phyloP scores from a whole-genome alignment of 2,797 vertebrate genomes.

The Thaleichthys pacificus region DNA sequence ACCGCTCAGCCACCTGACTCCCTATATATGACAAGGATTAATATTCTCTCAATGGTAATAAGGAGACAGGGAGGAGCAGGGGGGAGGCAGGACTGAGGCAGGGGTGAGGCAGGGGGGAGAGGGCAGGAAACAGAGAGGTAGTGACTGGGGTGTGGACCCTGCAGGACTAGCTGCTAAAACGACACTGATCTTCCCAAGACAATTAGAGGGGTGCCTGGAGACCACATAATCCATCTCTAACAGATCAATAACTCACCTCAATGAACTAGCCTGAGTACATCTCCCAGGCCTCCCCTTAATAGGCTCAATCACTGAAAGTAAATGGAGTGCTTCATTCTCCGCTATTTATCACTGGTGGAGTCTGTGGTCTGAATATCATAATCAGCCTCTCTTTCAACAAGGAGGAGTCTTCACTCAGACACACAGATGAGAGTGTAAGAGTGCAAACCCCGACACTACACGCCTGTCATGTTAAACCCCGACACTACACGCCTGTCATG shows the following conservation, averaged over 20 bases:
- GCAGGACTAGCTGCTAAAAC: not conserved
- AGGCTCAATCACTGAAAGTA: constrained; percentile 42
- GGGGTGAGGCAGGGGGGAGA: constrained; percentile 45
- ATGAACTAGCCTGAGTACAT: constrained; percentile 50
- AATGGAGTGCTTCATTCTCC: constrained; percentile 52
- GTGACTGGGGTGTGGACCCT: not conserved
- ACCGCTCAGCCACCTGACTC: no score
- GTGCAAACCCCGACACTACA: no score
- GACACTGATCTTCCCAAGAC: not conserved
- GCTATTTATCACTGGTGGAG: constrained; percentile 47
- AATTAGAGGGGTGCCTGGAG: not conserved
- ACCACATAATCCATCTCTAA: constrained; percentile 3
- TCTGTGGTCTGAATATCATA: constrained; percentile 18
- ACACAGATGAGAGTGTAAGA: not conserved
- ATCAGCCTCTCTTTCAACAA: not conserved
- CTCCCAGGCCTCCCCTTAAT: constrained; percentile 42
- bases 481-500: no score
- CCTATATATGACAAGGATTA: no score
- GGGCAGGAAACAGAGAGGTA: constrained; percentile 22
- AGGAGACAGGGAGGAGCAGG: constrained; percentile 56
- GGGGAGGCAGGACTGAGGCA: constrained; percentile 46
- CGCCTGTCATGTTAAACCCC: no score
- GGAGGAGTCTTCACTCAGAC: not conserved
- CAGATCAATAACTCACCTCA: constrained; percentile 58
- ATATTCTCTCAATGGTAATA: constrained; percentile 23